Evolutionary conservation across 2,888 invertebrate genomes (phyloP), one percentile per base, ranked within the genome.

Genomic region (Iphiclides podalirius): DNA sequence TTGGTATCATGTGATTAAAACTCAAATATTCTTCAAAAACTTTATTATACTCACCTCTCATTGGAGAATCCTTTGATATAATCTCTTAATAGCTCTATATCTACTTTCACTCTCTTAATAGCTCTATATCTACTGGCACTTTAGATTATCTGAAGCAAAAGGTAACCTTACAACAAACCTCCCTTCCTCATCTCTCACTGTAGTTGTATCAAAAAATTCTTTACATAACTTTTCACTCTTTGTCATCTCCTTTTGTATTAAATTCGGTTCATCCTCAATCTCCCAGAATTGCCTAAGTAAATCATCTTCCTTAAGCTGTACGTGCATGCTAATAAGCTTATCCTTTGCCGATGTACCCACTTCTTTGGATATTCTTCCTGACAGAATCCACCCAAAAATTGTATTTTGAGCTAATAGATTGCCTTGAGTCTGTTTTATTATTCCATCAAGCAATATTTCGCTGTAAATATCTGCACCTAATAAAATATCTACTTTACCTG

Each of bases 361-460:
- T 31, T n/a, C 13, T 8, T n/a, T n/a, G n/a, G n/a, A n/a, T n/a
- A n/a, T n/a, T n/a, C 11, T 45, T 1, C 63, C 59, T 8, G 58
- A 62, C 7, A 62, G 13, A 20, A 61, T 46, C 61, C 61, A 61
- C 1, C 62, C 58, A 23, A 62, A 49, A 3, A 28, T 15, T 11
- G 62, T 62, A 12, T 59, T 58, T 37, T 58, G 57, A 3, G 59
- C 59, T 2, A 59, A 9, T 6, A 16, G n/a, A 20, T 20, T 13
- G 6, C 49, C 45, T 9, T 40, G n/a, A 1, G 56, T 17, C 8
- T 26, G 26, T 7, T 26, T 26, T 1, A 26, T 2, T 6, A 26
- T 26, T 2, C 9, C 26, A 7, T 2, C 1, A 8, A 37, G 16
- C 11, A 20, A 15, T 3, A 40, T 7, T 14, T 42, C 34, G 4